Percentiles rank a stretch among this genome's conserved stretches.
Evolutionary conservation across 2,797 vertebrate species (phyloP).

Genomic region (Hippopotamyrus pictus): DNA sequence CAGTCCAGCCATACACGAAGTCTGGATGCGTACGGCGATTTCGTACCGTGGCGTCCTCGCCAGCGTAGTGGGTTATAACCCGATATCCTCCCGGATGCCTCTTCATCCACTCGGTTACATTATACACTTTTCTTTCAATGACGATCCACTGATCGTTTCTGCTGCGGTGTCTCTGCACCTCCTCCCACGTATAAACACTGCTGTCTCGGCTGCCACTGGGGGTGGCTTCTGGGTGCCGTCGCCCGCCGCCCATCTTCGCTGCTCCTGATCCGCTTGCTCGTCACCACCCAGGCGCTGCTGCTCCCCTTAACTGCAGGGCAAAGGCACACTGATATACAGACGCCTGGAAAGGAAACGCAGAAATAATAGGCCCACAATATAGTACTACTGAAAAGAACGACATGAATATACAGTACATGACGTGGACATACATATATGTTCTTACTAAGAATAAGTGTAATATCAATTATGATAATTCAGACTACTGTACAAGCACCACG

Average conservation of each 20-base stretch:
- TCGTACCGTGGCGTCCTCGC: constrained; percentile 83
- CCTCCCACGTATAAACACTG: constrained; percentile 76
- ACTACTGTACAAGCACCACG: background rate
- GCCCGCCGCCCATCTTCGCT: background rate
- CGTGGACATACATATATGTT: background rate
- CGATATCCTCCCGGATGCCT: constrained; percentile 69
- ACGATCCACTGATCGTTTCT: constrained; percentile 78
- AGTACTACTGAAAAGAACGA: background rate
- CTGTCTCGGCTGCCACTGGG: background rate
- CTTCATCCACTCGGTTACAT: constrained; percentile 70
- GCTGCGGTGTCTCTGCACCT: constrained; percentile 67
- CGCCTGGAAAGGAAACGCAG: background rate
- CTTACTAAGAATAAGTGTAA: background rate
- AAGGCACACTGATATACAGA: background rate
- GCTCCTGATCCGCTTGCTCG: background rate
- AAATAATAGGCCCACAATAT: background rate
- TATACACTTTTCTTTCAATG: constrained; percentile 80
- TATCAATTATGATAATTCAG: background rate
- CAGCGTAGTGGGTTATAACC: constrained; percentile 74
- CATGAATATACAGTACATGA: background rate
- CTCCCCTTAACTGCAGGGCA: background rate
- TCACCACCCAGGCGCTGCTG: background rate
- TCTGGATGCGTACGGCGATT: background rate
- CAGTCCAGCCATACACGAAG: background rate
- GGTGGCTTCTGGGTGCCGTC: background rate